phyloP scores from a whole-genome alignment of 2,888 invertebrate species.

The Heterodera filipjevi region DNA sequence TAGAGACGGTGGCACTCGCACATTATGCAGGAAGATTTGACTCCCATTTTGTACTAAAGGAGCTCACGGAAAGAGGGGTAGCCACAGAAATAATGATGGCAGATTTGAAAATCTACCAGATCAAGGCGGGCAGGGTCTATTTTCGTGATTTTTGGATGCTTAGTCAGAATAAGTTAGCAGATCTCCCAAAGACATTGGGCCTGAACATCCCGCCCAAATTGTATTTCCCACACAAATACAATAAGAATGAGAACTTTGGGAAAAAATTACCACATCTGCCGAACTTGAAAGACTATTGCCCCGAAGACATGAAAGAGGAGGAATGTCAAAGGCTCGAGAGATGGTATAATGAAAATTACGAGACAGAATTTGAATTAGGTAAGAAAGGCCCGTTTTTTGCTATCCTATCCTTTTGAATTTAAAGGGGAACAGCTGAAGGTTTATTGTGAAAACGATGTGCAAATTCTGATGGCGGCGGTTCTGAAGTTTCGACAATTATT shows the following conservation, averaged over 20 bases:
- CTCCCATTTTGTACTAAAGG: background rate
- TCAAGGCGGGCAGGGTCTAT: background rate
- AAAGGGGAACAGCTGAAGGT: too few species aligned
- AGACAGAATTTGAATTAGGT: too few species aligned
- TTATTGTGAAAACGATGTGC: background rate
- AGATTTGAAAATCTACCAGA: background rate
- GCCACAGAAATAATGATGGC: background rate
- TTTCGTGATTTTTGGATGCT: background rate
- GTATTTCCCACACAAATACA: background rate
- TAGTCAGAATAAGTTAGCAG: background rate
- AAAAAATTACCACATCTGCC: background rate
- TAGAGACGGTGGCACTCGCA: background rate
- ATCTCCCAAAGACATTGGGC: background rate
- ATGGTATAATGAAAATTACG: background rate
- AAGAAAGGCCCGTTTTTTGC: too few species aligned
- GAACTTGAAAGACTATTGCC: background rate
- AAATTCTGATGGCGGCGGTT: background rate
- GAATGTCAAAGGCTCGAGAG: background rate
- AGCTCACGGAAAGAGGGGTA: background rate
- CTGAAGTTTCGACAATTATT: background rate
- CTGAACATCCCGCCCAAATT: background rate
- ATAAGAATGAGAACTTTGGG: background rate
- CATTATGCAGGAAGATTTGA: background rate
- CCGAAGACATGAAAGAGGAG: background rate
- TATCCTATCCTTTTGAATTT: too few species aligned